Evolutionary conservation across 2,888 invertebrate genomes (phyloP).

Genomic region (Noctua comes): DNA sequence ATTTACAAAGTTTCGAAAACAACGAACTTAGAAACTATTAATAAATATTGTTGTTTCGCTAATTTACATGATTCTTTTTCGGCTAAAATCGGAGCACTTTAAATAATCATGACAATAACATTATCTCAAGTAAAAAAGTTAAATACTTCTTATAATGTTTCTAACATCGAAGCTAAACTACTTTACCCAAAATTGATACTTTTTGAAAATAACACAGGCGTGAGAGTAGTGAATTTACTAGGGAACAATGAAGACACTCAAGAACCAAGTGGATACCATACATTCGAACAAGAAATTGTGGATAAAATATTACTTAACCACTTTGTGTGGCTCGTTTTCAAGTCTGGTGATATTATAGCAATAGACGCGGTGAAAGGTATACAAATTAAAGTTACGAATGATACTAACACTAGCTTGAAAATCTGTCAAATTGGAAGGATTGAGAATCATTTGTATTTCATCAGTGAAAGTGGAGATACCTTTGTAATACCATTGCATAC

Average conservation of each 20-base stretch:
- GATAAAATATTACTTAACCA: conserved; percentile 75
- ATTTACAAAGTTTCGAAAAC: conserved; percentile 22
- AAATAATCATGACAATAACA: conserved; percentile 60
- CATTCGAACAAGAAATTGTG: conserved; percentile 74
- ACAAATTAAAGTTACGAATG: conserved; percentile 73
- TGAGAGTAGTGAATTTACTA: conserved; percentile 73
- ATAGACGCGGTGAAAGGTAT: conserved; percentile 72
- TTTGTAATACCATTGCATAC: conserved; percentile 69
- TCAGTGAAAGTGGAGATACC: conserved; percentile 82
- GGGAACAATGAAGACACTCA: conserved; percentile 62
- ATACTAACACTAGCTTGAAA: conserved; percentile 72
- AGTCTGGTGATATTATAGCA: conserved; percentile 77
- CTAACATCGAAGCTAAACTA: conserved; percentile 72
- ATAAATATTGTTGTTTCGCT: background rate
- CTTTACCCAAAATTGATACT: conserved; percentile 80
- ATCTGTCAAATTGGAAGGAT: conserved; percentile 72
- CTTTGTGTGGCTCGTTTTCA: conserved; percentile 80
- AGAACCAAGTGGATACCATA: conserved; percentile 55
- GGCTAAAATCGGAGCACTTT: background rate
- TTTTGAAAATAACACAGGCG: conserved; percentile 69
- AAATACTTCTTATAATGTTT: conserved; percentile 52
- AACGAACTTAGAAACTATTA: conserved; percentile 15
- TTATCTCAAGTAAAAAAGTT: conserved; percentile 59
- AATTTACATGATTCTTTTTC: background rate
- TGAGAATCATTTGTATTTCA: conserved; percentile 71